Conservation (phyloP, 2,888 invertebrate genomes). For the Rotaria socialis region DNA sequence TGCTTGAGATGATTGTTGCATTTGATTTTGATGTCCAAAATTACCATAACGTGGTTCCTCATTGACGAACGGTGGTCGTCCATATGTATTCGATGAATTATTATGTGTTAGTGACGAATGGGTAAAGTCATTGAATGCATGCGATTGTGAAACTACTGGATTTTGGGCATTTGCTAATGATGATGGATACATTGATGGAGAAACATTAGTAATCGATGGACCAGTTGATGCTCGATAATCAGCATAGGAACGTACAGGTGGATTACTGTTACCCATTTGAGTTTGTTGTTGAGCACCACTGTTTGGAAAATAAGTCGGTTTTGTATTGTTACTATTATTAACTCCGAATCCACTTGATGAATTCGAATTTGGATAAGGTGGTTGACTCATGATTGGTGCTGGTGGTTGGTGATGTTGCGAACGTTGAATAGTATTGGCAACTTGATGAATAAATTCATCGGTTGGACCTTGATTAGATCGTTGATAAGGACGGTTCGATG, state of each 20-base stretch:
- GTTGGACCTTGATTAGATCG: background rate
- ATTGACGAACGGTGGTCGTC: background rate
- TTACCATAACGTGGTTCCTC: background rate
- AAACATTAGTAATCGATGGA: background rate
- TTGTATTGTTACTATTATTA: background rate
- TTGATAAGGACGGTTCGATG: background rate
- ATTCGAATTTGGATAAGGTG: background rate
- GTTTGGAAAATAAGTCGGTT: background rate
- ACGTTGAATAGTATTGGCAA: background rate
- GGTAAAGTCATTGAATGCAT: background rate
- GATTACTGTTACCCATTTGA: background rate
- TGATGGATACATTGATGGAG: background rate
- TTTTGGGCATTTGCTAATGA: background rate
- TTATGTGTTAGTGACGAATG: background rate
- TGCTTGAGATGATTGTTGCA: background rate
- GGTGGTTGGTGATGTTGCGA: background rate
- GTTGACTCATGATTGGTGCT: background rate
- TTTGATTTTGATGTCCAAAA: background rate
- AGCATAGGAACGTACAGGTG: background rate
- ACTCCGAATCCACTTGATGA: background rate
- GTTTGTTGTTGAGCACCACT: background rate
- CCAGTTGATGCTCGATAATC: constrained; percentile 30
- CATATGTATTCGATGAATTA: background rate
- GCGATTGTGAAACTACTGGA: background rate
- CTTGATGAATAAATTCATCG: background rate